Evolutionary conservation across 2,113 vertebrate genomes (phyloP).

Genomic region (Microtus richardsoni): DNA sequence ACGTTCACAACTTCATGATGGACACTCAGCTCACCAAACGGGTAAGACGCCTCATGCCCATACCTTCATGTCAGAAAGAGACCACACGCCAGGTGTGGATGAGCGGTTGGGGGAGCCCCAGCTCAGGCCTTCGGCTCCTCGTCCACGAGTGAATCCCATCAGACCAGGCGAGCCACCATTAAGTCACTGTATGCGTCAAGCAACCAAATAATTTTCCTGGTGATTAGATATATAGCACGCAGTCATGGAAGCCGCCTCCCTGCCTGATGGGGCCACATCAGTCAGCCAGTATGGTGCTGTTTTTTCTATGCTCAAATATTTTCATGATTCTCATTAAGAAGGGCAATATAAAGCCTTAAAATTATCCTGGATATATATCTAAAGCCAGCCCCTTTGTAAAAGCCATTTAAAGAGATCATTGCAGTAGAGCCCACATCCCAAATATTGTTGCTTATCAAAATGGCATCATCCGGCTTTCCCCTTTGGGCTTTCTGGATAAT

Average conservation of each 20-base stretch:
- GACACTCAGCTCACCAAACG: slow-evolving; percentile 98
- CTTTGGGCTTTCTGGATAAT: neutral
- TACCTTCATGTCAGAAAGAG: accelerated
- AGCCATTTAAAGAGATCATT: neutral
- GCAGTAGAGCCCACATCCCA: neutral
- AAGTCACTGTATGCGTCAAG: neutral
- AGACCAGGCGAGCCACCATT: neutral
- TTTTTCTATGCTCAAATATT: slow-evolving; percentile 24
- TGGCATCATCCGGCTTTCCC: neutral
- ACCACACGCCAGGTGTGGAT: too few species aligned
- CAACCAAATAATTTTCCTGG: neutral
- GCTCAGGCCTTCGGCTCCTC: neutral
- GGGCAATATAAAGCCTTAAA: slow-evolving; percentile 3
- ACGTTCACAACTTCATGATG: slow-evolving; percentile 99
- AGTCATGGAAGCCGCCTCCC: neutral
- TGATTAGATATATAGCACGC: neutral
- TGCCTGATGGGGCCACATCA: neutral
- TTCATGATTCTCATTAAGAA: slow-evolving; percentile 53
- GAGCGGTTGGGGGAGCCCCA: neutral
- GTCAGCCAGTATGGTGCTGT: neutral
- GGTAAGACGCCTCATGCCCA: slow-evolving; percentile 86
- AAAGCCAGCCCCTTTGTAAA: slow-evolving; percentile 14
- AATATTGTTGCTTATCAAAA: slow-evolving; percentile 30
- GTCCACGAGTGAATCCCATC: accelerated
- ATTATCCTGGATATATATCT: neutral